phyloP scores from a whole-genome alignment of 2,113 vertebrate genomes.

The Raja brachyura region DNA sequence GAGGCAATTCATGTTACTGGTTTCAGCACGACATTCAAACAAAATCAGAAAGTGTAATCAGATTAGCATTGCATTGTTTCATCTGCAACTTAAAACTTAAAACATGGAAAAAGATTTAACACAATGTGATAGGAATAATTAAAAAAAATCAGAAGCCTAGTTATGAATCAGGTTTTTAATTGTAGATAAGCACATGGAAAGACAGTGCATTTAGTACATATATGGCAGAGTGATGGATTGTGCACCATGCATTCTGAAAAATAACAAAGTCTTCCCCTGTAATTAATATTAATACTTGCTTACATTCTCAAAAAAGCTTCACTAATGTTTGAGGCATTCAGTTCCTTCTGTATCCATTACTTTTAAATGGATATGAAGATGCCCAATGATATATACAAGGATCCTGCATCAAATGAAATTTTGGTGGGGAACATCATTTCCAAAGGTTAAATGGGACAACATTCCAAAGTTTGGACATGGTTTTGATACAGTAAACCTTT shows the following conservation, averaged over 20 bases:
- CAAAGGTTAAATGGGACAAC: background rate
- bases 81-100: background rate
- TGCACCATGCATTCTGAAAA: background rate
- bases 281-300: background rate
- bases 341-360: background rate
- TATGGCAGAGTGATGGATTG: background rate
- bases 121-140: background rate
- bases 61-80: background rate
- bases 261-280: background rate
- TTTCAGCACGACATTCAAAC: background rate
- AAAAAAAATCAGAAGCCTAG: background rate
- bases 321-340: background rate
- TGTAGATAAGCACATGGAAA: background rate
- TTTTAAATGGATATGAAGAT: background rate
- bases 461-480: background rate
- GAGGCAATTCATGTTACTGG: background rate
- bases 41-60: background rate
- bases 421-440: background rate
- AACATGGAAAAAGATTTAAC: background rate
- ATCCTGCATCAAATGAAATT: background rate
- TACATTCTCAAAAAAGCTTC: background rate
- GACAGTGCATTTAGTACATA: background rate
- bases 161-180: background rate
- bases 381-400: background rate
- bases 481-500: too few species aligned